phyloP scores from a whole-genome alignment of 1,140 invertebrate genomes.

The Tribolium castaneum region DNA sequence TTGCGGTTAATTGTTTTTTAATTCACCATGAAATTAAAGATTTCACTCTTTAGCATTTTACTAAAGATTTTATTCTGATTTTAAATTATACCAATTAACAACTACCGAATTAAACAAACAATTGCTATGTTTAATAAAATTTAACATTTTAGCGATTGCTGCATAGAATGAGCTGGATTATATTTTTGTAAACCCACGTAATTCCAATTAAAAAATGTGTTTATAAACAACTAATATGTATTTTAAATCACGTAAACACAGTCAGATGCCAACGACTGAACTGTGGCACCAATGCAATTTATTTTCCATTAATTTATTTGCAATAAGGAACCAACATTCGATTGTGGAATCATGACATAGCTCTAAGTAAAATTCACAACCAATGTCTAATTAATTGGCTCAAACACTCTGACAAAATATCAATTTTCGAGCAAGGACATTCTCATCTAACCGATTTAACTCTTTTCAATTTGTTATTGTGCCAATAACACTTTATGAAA shows the following conservation, averaged over 20 bases:
- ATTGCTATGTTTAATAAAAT: too few species aligned
- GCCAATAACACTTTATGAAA: too few species aligned
- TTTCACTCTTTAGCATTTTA: too few species aligned
- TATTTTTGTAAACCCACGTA: too few species aligned
- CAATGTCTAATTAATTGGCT: background rate
- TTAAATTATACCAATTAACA: too few species aligned
- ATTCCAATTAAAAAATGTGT: background rate
- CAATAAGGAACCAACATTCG: background rate
- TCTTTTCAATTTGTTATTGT: background rate
- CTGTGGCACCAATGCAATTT: background rate
- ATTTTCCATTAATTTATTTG: background rate
- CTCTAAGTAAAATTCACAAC: background rate
- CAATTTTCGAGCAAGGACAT: background rate
- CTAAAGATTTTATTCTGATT: too few species aligned
- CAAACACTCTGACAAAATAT: background rate
- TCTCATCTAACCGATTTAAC: background rate
- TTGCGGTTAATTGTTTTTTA: too few species aligned
- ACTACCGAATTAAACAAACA: too few species aligned
- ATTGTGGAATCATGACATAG: background rate
- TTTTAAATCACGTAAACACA: slow-evolving; percentile 29
- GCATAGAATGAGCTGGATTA: too few species aligned
- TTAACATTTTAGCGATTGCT: too few species aligned
- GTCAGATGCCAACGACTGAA: background rate
- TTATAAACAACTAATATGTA: slow-evolving; percentile 7
- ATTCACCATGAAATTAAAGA: too few species aligned